A percentile compares a stretch with the other conserved stretches of the same genome.
Evolutionary conservation across 2,113 vertebrate species (phyloP).

Genomic region (Addax nasomaculatus): DNA sequence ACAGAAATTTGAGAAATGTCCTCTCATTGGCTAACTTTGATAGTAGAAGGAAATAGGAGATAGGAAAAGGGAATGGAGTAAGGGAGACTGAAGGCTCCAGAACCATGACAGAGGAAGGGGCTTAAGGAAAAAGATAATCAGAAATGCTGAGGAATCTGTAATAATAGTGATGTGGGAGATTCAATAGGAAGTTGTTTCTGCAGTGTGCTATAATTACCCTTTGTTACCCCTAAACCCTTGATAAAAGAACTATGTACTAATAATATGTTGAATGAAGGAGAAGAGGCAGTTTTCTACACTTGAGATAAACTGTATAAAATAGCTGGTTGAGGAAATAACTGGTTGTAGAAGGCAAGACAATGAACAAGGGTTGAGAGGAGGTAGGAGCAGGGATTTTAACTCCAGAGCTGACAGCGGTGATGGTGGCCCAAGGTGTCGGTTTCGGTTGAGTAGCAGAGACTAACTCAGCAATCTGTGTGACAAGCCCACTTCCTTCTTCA

Average conservation of each 20-base stretch:
- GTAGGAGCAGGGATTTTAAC: not conserved
- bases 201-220: not conserved
- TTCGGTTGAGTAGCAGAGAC: not conserved
- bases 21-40: not conserved
- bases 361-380: not conserved
- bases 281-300: not conserved
- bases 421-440: not conserved
- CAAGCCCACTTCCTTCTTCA: not conserved
- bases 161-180: not conserved
- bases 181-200: not conserved
- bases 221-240: not conserved
- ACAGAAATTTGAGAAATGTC: conserved; percentile 19
- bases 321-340: conserved; percentile 6
- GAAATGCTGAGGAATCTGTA: not conserved
- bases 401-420: not conserved
- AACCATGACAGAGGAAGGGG: not conserved
- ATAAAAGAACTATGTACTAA: not conserved
- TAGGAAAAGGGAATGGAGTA: not conserved
- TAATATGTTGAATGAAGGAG: not conserved
- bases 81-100: not conserved
- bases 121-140: not conserved
- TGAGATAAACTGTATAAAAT: not conserved
- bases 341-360: not conserved
- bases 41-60: not conserved
- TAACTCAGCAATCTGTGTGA: not conserved